Conservation (phyloP, 2,113 vertebrate species). For the Galemys pyrenaicus region DNA sequence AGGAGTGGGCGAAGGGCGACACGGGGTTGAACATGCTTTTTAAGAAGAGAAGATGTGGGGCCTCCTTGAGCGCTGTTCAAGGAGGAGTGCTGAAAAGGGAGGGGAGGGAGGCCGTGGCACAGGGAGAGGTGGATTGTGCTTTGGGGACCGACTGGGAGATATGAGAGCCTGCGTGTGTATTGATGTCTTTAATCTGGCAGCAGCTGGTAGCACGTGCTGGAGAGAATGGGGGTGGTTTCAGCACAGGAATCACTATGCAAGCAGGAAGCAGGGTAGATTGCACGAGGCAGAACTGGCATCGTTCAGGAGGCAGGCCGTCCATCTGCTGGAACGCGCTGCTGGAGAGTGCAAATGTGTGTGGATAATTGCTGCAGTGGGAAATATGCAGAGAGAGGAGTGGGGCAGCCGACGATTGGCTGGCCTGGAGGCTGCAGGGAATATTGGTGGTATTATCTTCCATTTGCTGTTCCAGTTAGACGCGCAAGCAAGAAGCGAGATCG, state of each 20-base stretch:
- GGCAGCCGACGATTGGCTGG: neutral
- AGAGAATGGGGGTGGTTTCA: neutral
- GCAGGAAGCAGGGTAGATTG: neutral
- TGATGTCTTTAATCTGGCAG: neutral
- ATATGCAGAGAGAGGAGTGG: neutral
- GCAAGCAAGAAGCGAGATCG: neutral
- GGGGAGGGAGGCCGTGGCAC: neutral
- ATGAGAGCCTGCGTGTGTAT: neutral
- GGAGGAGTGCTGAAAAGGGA: neutral
- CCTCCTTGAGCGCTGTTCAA: neutral
- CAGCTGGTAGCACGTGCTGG: neutral
- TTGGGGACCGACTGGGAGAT: neutral
- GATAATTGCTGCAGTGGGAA: neutral
- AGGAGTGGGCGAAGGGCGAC: neutral
- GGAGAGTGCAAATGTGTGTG: neutral
- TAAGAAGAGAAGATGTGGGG: neutral
- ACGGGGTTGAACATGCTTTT: neutral
- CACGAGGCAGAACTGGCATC: neutral
- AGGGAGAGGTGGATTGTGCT: neutral
- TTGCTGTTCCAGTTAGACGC: neutral
- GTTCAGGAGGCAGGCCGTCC: neutral
- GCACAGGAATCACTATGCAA: neutral
- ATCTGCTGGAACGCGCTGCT: neutral
- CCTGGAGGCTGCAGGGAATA: neutral
- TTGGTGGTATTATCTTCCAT: neutral